Evolutionary conservation across 2,113 vertebrate genomes (phyloP).

Genomic region (Isichthys henryi): DNA sequence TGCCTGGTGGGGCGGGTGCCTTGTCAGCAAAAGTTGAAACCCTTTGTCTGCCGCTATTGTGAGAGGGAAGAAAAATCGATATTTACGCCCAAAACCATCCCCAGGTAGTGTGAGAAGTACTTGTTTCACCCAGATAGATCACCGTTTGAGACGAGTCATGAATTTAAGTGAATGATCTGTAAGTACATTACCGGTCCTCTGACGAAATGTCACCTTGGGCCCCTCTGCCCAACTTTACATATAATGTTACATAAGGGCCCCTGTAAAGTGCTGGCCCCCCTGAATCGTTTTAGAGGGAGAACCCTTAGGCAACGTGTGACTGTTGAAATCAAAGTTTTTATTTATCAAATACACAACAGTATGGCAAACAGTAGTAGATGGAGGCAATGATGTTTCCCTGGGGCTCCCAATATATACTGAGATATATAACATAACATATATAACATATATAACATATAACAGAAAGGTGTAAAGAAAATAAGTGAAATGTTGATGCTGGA

Average conservation of each 20-base stretch:
- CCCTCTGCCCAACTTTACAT: neutral
- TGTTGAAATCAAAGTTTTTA: neutral
- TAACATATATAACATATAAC: neutral
- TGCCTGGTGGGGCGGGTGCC: neutral
- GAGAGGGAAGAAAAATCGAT: neutral
- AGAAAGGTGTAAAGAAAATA: neutral
- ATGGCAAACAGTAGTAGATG: neutral
- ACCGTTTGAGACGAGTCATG: neutral
- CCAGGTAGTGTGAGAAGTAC: neutral
- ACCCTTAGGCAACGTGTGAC: neutral
- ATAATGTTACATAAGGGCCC: neutral
- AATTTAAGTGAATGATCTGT: neutral
- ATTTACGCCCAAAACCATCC: neutral
- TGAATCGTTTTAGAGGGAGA: neutral
- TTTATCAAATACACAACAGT: neutral
- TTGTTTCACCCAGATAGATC: neutral
- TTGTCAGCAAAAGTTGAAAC: neutral
- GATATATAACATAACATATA: neutral
- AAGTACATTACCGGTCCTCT: neutral
- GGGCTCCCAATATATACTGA: neutral
- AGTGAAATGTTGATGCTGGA: neutral
- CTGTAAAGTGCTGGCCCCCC: neutral
- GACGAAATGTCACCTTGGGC: neutral
- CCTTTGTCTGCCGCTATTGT: neutral
- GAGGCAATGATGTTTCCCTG: neutral